Evolutionary conservation across 2,888 invertebrate species (phyloP), one percentile per base, ranked within the genome.

Genomic region (Drosophila falleni): DNA sequence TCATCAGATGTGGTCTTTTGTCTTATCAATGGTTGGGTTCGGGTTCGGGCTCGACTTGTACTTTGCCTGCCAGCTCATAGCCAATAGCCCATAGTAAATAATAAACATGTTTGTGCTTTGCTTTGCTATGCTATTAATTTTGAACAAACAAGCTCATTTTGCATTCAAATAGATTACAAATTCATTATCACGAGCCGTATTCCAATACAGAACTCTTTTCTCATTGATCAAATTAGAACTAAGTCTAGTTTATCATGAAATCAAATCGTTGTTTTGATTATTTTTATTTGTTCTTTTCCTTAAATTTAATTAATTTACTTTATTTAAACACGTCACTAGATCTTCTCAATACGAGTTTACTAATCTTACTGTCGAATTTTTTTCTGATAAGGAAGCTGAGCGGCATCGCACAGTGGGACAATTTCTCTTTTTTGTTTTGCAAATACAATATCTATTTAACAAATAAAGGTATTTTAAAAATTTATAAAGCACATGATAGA

Each of bases 51-150:
- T n/a, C n/a, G n/a, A n/a, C 16, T 49, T 85, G 86, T 80, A 82
- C 81, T 82, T 82, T 82, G 81, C 1, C 75, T 68, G 75, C 82
- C 82, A 85, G 72, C 81, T 85, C 81, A 82, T 19, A 44, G n/a
- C 31, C 44, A 23, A 19, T 31, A 50, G 19, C 33, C 16, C 29
- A 31, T 31, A 35, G 50, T 10, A 51, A 71, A 41, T 51, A 41
- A 31, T 16, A 13, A 3, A 29, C 8, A 29, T 16, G 16, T 19
- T 26, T 16, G n/a, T 33, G 51, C 11, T 51, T 11, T n/a, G n/a
- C n/a, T n/a, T n/a, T 10, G 19, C 23, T 37, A 13, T 35, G 13
- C 16, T 51, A 26, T 26, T 37, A 6, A 37, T 23, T 2, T 16
- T 23, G 2, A 23, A 23, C 13, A 23, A 23, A 6, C 13, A 23